These are phyloP conservation scores for Corvus hawaiiensis DNA, from an alignment of 2,113 vertebrate species.

Conservation along the genomic window DNA sequence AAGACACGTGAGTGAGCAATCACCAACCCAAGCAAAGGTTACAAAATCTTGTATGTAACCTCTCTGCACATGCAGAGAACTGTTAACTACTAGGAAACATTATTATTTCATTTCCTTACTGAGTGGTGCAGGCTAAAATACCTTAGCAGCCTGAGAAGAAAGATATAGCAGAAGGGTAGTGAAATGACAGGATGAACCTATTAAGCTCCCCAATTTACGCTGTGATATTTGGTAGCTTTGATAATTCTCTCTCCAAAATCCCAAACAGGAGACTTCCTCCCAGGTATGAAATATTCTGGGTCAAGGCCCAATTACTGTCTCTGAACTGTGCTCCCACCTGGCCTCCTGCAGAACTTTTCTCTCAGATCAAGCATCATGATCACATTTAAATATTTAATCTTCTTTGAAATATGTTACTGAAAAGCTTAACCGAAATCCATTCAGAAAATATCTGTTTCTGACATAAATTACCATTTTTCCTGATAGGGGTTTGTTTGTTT, in stretches of 20 bases:
- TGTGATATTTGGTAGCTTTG: not conserved
- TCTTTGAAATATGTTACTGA: not conserved
- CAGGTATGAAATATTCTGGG: not conserved
- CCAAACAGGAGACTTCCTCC: not conserved
- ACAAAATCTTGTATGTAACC: not conserved
- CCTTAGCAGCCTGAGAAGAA: not conserved
- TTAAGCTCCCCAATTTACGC: not conserved
- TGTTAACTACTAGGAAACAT: not conserved
- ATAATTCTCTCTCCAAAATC: not conserved
- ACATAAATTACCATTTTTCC: not conserved
- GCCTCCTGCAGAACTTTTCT: not conserved
- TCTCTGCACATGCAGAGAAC: not conserved
- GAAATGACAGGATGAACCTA: not conserved
- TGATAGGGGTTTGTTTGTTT: not conserved
- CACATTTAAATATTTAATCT: not conserved
- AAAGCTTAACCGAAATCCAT: not conserved
- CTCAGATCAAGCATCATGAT: not conserved
- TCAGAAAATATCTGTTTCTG: not conserved
- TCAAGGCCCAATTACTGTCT: not conserved
- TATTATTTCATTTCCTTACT: not conserved
- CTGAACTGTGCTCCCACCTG: not conserved
- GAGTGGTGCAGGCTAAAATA: not conserved
- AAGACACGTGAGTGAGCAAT: not conserved
- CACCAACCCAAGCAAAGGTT: not conserved
- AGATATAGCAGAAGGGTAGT: not conserved